phyloP scores from a whole-genome alignment of 2,888 invertebrate genomes.

The Sesamia inferens region DNA sequence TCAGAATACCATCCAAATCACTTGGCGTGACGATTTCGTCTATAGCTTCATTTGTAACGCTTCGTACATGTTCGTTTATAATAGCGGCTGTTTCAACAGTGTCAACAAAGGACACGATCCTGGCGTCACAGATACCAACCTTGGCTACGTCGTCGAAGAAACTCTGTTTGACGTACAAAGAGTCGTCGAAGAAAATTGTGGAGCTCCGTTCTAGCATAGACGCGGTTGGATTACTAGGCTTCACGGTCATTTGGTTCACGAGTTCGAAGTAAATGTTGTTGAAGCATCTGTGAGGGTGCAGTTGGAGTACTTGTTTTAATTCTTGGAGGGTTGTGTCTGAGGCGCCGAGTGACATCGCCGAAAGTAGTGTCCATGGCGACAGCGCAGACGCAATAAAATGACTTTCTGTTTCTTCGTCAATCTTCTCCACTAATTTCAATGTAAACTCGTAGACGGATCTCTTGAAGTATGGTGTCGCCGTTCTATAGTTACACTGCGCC shows the following conservation, averaged over 20 bases:
- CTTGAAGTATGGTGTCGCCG: constrained; percentile 65
- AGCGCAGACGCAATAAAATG: constrained; percentile 81
- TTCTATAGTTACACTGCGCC: constrained; percentile 70
- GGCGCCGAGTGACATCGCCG: constrained; percentile 78
- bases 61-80: constrained; percentile 78
- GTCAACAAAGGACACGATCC: constrained; percentile 71
- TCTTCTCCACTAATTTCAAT: constrained; percentile 67
- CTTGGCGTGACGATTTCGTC: constrained; percentile 76
- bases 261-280: constrained; percentile 77
- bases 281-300: constrained; percentile 78
- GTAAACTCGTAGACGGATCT: constrained; percentile 76
- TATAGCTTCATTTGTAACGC: constrained; percentile 77
- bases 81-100: constrained; percentile 66
- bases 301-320: constrained; percentile 71
- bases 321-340: constrained; percentile 73
- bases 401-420: constrained; percentile 77
- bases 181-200: constrained; percentile 74
- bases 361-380: constrained; percentile 80
- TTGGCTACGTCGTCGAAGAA: constrained; percentile 67
- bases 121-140: constrained; percentile 72
- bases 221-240: constrained; percentile 57
- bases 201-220: constrained; percentile 76
- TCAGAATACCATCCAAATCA: constrained; percentile 72
- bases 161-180: constrained; percentile 64
- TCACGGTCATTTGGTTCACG: constrained; percentile 63